Evolutionary conservation across 2,888 invertebrate genomes (phyloP), one percentile per base, ranked within the genome.

Genomic region (Mythimna pallens): DNA sequence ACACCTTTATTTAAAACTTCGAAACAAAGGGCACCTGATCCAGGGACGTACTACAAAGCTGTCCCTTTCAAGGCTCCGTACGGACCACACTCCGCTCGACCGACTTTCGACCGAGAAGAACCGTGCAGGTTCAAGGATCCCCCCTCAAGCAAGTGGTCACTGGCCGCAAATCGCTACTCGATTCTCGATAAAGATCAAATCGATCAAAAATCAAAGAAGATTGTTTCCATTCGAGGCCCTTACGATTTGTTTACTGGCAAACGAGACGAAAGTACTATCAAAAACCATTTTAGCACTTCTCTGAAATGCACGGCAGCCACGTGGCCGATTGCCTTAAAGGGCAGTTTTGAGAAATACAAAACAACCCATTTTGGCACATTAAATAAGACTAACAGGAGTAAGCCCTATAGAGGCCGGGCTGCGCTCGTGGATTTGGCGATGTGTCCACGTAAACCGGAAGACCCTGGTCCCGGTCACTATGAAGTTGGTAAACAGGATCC

Each of bases 381-480:
- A 92, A 96, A 95, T 78, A 95, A 95, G 82, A 94, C 95, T 0
- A 90, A 88, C 43, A 90, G 93, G 34, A 87, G 83, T 62, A 64
- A 82, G 8, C 92, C 94, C 7, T 95, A 96, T 36, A 93, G 94
- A 62, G 92, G 95, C 0, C 92, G 97, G 17, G 93, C 90, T 67
- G 93, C 96, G 82, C 85, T 97, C 57, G 93, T 94, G 5, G 96
- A 97, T 81, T 73, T 96, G 20, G 90, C 95, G 2, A 92, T 97
- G 90, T 96, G 96, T 82, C 90, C 94, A 40, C 94, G 93, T 61
- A 92, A 94, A 65, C 94, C 96, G 0, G 84, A 91, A 0, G 95
- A 96, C 1, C 97, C 97, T 0, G 96, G 97, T 0, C 97, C 97
- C 0, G 94, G 94, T 0, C 87, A 92, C 69, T 97, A 97, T 78